phyloP scores from a whole-genome alignment of 1,140 invertebrate species.

The Bombus ignitus region DNA sequence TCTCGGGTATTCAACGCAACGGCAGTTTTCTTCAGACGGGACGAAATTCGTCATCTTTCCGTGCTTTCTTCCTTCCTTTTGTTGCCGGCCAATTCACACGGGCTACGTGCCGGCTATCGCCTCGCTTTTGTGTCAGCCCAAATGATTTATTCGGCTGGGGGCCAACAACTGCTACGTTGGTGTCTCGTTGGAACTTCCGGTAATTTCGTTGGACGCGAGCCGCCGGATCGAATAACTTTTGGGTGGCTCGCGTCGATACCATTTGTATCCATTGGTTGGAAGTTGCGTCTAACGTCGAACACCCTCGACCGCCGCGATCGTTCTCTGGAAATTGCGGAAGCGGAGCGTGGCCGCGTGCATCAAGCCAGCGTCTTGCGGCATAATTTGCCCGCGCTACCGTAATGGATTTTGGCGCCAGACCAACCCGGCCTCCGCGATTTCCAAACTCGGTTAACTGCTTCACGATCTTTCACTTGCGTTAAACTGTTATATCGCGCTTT shows the following conservation, averaged over 20 bases:
- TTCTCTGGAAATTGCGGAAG: conserved; percentile 20
- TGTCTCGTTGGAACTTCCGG: conserved; percentile 61
- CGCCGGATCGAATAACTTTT: conserved; percentile 63
- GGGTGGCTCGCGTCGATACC: conserved; percentile 41
- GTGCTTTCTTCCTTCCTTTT: conserved; percentile 23
- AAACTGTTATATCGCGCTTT: background rate
- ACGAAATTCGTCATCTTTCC: conserved; percentile 31
- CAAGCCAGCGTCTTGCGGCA: conserved; percentile 20
- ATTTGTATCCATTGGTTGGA: conserved; percentile 57
- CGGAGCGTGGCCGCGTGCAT: background rate
- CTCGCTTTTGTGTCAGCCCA: conserved; percentile 53
- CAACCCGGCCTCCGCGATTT: background rate
- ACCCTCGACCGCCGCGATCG: background rate
- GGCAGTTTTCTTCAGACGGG: conserved; percentile 10
- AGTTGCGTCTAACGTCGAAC: conserved; percentile 34
- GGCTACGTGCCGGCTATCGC: conserved; percentile 45
- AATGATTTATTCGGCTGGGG: conserved; percentile 72
- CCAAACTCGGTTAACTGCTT: conserved; percentile 15
- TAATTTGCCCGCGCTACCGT: conserved; percentile 29
- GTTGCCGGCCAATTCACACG: background rate
- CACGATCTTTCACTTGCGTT: conserved; percentile 6
- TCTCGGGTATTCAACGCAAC: background rate
- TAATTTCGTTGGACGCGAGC: conserved; percentile 73
- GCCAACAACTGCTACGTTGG: conserved; percentile 38
- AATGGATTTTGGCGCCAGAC: conserved; percentile 42